phyloP scores from a whole-genome alignment of 1,140 invertebrate species.

The Bombus terrestris region DNA sequence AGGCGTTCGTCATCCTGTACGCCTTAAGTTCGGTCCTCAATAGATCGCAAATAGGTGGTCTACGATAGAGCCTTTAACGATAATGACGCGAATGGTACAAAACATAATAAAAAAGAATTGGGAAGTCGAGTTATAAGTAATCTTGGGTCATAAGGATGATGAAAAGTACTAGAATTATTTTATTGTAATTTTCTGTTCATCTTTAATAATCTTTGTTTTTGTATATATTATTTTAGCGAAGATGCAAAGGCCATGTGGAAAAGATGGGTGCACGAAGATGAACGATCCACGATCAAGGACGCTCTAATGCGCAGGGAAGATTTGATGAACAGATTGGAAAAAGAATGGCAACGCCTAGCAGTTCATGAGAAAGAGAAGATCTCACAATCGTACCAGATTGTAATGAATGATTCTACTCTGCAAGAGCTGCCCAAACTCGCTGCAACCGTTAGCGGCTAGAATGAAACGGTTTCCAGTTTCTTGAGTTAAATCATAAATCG shows the following conservation, averaged over 20 bases:
- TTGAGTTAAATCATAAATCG: neutral
- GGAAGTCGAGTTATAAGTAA: too few relatives aligned
- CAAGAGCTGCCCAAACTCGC: conserved; percentile 62
- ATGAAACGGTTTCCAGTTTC: neutral
- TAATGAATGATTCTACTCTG: conserved; percentile 46
- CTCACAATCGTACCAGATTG: conserved; percentile 59
- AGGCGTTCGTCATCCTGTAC: conserved; percentile 38
- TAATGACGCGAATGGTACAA: neutral
- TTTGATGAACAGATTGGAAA: conserved; percentile 70
- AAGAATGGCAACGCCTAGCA: conserved; percentile 74
- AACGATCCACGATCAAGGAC: conserved; percentile 58
- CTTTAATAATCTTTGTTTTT: neutral
- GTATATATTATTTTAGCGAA: conserved; percentile 62
- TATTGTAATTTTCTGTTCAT: neutral
- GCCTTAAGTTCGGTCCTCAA: conserved; percentile 60
- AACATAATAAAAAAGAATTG: neutral
- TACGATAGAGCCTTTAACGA: neutral
- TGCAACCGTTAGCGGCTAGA: conserved; percentile 5
- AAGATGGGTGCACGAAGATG: conserved; percentile 75
- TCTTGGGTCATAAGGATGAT: neutral
- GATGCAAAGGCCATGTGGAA: conserved; percentile 76
- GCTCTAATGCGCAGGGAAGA: conserved; percentile 59
- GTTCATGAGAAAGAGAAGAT: conserved; percentile 74
- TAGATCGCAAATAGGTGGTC: conserved; percentile 53
- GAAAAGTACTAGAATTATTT: neutral